A percentile compares a stretch with the other conserved stretches of the same genome.
phyloP scores from a whole-genome alignment of 2,797 vertebrate species.

The Argyrosomus regius region DNA sequence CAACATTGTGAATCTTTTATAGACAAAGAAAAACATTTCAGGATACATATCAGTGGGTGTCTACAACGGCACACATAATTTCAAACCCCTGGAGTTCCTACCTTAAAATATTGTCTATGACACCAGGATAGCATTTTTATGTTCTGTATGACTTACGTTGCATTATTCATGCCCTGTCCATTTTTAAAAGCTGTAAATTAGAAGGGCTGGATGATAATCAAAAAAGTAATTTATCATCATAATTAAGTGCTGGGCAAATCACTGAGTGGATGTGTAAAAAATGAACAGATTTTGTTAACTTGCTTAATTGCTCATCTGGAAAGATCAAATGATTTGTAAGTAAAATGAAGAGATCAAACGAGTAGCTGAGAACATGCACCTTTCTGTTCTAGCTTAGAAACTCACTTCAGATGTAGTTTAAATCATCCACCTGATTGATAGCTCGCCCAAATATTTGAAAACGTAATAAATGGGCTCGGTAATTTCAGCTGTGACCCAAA shows the following conservation, averaged over 20 bases:
- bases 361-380: slow-evolving; percentile 6
- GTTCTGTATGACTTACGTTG: slow-evolving; percentile 42
- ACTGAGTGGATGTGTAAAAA: slow-evolving; percentile 7
- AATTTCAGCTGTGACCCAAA: slow-evolving; percentile 2
- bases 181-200: slow-evolving; percentile 51
- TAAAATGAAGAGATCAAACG: slow-evolving; percentile 30
- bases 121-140: slow-evolving; percentile 48
- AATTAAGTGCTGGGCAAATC: slow-evolving; percentile 39
- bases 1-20: slow-evolving; percentile 31
- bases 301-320: slow-evolving; percentile 23
- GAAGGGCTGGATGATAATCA: slow-evolving; percentile 49
- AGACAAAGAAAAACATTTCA: slow-evolving; percentile 15
- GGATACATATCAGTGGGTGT: slow-evolving; percentile 33
- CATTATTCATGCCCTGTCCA: slow-evolving; percentile 57
- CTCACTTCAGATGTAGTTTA: background rate
- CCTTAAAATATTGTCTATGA: slow-evolving; percentile 43
- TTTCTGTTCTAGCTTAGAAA: background rate
- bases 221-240: slow-evolving; percentile 43
- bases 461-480: background rate
- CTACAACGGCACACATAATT: slow-evolving; percentile 39
- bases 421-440: background rate
- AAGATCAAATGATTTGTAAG: slow-evolving; percentile 36
- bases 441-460: slow-evolving; percentile 5
- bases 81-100: slow-evolving; percentile 18
- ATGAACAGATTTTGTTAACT: slow-evolving; percentile 26